Evolutionary conservation across 2,888 invertebrate genomes (phyloP).

Genomic region (Tipula confusa): DNA sequence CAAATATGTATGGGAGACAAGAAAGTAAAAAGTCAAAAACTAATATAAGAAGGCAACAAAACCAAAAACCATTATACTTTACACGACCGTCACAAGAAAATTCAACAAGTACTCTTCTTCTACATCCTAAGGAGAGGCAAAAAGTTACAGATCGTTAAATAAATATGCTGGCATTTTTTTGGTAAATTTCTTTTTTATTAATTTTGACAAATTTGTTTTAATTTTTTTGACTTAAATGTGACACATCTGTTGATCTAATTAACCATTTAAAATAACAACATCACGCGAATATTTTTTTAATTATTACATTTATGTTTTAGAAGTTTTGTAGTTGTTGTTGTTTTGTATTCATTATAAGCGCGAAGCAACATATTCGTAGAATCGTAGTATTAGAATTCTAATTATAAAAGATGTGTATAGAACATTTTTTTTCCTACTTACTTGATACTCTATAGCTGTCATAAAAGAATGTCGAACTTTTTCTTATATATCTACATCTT

Average conservation of each 20-base stretch:
- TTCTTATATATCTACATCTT: background rate
- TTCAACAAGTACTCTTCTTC: background rate
- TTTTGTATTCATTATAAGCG: background rate
- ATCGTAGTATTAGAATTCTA: background rate
- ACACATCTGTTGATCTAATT: conserved; percentile 25
- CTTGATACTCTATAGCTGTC: background rate
- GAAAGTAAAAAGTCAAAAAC: too few relatives aligned
- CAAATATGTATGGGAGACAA: too few relatives aligned
- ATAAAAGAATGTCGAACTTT: background rate
- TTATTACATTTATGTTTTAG: background rate
- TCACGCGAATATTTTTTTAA: background rate
- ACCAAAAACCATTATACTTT: too few relatives aligned
- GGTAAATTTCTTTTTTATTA: background rate
- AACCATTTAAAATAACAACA: background rate
- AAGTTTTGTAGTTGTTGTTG: too few relatives aligned
- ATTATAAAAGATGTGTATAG: background rate
- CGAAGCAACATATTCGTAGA: background rate
- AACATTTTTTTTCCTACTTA: background rate
- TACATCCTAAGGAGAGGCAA: too few relatives aligned
- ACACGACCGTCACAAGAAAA: background rate
- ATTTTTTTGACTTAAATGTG: background rate
- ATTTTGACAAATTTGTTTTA: conserved; percentile 14
- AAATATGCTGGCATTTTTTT: background rate
- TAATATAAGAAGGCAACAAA: background rate
- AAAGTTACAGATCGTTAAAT: background rate